Conservation (phyloP, 2,113 vertebrate species). For the Phyllostomus hastatus region DNA sequence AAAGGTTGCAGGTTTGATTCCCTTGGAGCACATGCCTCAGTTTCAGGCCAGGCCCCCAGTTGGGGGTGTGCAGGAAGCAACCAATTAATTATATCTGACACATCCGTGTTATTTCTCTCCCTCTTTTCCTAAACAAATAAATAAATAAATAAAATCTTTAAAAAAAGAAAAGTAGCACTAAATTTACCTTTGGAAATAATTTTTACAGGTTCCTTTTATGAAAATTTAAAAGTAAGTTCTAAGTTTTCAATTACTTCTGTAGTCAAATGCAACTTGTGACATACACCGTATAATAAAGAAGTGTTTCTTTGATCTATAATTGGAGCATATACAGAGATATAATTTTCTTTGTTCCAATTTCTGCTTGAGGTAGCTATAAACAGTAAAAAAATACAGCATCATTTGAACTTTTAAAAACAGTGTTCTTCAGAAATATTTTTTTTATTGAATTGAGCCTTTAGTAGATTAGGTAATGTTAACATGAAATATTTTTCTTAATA, state of each 20-base stretch:
- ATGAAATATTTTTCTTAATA: slow-evolving; percentile 76
- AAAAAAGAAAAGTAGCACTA: not conserved
- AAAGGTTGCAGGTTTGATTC: too few species aligned
- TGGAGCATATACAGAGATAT: not conserved
- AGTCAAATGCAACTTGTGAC: not conserved
- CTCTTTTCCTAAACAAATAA: too few species aligned
- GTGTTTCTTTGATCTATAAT: slow-evolving; percentile 22
- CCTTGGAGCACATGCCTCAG: too few species aligned
- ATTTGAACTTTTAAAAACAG: slow-evolving; percentile 62
- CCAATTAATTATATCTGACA: too few species aligned
- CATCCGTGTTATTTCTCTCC: too few species aligned
- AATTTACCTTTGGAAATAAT: slow-evolving; percentile 19
- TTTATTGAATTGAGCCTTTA: slow-evolving; percentile 64
- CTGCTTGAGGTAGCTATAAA: slow-evolving; percentile 27
- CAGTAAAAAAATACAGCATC: not conserved
- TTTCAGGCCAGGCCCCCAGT: too few species aligned
- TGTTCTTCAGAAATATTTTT: slow-evolving; percentile 48
- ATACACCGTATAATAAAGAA: slow-evolving; percentile 20
- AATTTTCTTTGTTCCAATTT: not conserved
- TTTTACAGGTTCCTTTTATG: not conserved
- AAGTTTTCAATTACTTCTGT: not conserved
- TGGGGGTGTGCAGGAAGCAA: too few species aligned
- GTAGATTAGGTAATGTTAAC: slow-evolving; percentile 77
- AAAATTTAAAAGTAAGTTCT: not conserved
- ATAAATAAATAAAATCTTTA: too few species aligned